Percentiles rank a stretch among this genome's conserved stretches.
phyloP scores from a whole-genome alignment of 1,140 invertebrate species.

The Lordiphosa clarofinis region DNA sequence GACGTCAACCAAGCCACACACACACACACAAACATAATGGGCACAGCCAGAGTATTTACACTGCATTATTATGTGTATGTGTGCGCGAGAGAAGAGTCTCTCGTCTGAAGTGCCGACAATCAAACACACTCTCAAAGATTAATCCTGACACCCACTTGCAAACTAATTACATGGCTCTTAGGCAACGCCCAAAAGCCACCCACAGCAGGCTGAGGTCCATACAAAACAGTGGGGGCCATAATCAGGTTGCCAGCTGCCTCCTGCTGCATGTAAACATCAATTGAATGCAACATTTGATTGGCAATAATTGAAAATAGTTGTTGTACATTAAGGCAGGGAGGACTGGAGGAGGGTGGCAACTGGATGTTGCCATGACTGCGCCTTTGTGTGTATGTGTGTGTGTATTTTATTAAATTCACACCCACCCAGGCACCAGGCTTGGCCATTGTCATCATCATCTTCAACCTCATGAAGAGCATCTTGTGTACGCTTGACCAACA shows the following conservation, averaged over 20 bases:
- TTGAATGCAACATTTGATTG: conserved; percentile 79
- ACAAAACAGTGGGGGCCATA: conserved; percentile 51
- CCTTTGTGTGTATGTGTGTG: conserved; percentile 13
- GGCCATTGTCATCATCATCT: conserved; percentile 33
- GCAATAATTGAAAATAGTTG: conserved; percentile 79
- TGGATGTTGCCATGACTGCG: conserved; percentile 63
- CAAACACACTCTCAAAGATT: conserved; percentile 77
- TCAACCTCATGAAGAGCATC: conserved; percentile 34
- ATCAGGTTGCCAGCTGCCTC: conserved; percentile 37
- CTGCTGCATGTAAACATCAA: conserved; percentile 70
- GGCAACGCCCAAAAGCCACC: conserved; percentile 40
- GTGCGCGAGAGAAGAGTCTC: conserved; percentile 9
- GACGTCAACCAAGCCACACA: conserved; percentile 15
- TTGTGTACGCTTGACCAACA: conserved; percentile 52
- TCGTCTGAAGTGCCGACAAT: conserved; percentile 66
- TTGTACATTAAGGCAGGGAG: conserved; percentile 56
- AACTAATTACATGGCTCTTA: conserved; percentile 77
- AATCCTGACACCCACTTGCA: conserved; percentile 76
- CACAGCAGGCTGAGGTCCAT: conserved; percentile 12
- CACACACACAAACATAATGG: conserved; percentile 19
- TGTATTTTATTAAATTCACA: conserved; percentile 73
- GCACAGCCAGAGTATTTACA: conserved; percentile 43
- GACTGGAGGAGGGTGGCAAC: neutral
- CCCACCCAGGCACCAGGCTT: conserved; percentile 42
- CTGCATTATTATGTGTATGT: conserved; percentile 50